Percentiles rank a stretch among this genome's conserved stretches.
These are phyloP conservation scores for Platysternon megacephalum DNA, from an alignment of 2,113 vertebrate genomes.

Conservation along the genomic window DNA sequence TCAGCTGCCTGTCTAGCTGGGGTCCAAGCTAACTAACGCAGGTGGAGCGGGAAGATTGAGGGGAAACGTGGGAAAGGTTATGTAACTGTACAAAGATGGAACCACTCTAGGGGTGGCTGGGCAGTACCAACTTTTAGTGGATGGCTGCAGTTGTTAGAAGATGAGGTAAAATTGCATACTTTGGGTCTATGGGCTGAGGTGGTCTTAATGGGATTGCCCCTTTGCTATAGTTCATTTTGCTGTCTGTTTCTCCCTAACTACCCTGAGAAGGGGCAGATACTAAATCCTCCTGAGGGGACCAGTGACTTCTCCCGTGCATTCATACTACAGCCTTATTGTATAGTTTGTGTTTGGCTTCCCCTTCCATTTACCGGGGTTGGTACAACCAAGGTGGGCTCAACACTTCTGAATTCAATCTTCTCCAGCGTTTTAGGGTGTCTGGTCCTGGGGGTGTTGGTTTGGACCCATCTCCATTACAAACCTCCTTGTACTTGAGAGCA, in stretches of 20 bases:
- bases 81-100: too few species aligned
- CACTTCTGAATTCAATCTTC: neutral
- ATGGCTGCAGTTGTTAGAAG: neutral
- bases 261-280: neutral
- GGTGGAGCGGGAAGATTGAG: neutral
- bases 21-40: neutral
- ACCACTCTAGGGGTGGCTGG: too few species aligned
- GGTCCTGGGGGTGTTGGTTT: neutral
- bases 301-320: neutral
- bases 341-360: neutral
- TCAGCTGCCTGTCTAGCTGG: neutral
- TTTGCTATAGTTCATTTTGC: neutral
- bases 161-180: neutral
- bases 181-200: neutral
- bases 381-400: neutral
- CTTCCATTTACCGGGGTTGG: neutral
- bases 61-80: too few species aligned
- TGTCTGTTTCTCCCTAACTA: neutral
- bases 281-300: neutral
- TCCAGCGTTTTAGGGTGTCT: neutral
- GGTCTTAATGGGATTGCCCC: neutral
- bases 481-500: neutral
- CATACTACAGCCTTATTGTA: neutral
- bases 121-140: too few species aligned
- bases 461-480: neutral